phyloP scores from a whole-genome alignment of 2,888 invertebrate species.

The Folsomia candida region DNA sequence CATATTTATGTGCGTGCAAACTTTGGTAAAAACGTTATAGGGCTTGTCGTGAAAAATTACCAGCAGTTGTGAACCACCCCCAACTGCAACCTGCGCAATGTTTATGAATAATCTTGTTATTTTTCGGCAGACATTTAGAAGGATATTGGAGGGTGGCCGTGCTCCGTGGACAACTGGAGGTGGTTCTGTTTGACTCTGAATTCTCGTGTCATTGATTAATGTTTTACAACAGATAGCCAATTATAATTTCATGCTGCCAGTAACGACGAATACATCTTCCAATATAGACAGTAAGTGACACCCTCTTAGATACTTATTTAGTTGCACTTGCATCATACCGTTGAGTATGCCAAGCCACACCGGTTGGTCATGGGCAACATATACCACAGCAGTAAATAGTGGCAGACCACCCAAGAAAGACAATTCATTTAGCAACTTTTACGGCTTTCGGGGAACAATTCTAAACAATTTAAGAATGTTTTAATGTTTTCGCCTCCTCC shows the following conservation, averaged over 20 bases:
- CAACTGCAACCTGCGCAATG: background rate
- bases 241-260: constrained; percentile 3
- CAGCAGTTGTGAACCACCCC: background rate
- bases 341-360: background rate
- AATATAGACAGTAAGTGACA: background rate
- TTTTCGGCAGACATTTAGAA: background rate
- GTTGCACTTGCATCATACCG: no score
- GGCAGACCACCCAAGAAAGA: constrained; percentile 3
- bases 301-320: no score
- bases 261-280: no score
- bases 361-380: background rate
- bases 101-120: background rate
- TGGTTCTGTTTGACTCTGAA: background rate
- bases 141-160: background rate
- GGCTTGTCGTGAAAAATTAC: background rate
- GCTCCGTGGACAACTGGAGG: background rate
- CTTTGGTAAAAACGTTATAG: background rate
- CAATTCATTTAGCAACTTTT: background rate
- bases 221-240: background rate
- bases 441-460: background rate
- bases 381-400: no score
- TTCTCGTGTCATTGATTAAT: constrained; percentile 5
- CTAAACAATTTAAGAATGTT: background rate
- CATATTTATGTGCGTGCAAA: no score
- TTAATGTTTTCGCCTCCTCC: background rate